phyloP scores from a whole-genome alignment of 2,888 invertebrate genomes.

The Ichneumoninae sp. region DNA sequence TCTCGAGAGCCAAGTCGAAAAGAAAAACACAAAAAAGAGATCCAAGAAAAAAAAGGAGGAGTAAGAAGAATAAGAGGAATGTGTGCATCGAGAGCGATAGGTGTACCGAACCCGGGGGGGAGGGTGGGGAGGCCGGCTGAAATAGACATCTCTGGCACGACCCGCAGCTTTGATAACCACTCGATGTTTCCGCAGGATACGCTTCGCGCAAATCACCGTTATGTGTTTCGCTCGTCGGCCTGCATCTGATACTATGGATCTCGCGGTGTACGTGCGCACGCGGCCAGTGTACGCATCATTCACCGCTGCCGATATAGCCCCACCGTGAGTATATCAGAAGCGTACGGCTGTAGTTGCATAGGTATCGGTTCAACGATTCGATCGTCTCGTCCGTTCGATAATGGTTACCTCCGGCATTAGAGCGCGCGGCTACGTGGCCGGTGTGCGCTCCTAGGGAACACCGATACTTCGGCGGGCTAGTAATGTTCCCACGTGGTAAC shows the following conservation, averaged over 20 bases:
- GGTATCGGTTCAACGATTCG: slow-evolving; percentile 57
- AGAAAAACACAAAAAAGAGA: slow-evolving; percentile 35
- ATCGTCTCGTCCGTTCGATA: slow-evolving; percentile 67
- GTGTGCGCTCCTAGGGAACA: not conserved
- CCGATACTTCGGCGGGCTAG: slow-evolving; percentile 19
- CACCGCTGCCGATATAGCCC: not conserved
- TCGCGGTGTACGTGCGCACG: slow-evolving; percentile 8
- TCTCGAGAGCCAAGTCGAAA: slow-evolving; percentile 28
- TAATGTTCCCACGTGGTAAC: slow-evolving; percentile 56
- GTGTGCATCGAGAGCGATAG: slow-evolving; percentile 61
- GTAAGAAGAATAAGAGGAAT: slow-evolving; percentile 39
- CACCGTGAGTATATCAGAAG: not conserved
- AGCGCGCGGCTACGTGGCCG: slow-evolving; percentile 6
- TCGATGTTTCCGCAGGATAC: slow-evolving; percentile 79
- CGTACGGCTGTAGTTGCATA: slow-evolving; percentile 16
- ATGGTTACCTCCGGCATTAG: slow-evolving; percentile 66
- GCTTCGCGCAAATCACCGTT: slow-evolving; percentile 77
- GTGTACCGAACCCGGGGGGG: slow-evolving; percentile 57
- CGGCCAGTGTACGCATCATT: slow-evolving; percentile 33
- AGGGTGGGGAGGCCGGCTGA: slow-evolving; percentile 59
- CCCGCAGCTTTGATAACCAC: slow-evolving; percentile 75
- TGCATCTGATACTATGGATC: slow-evolving; percentile 30
- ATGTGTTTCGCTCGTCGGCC: slow-evolving; percentile 69
- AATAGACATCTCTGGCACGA: slow-evolving; percentile 67
- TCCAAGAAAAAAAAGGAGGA: slow-evolving; percentile 7